Evolutionary conservation across 2,113 vertebrate genomes (phyloP).

Genomic region (Sinocyclocheilus maitianheensis): DNA sequence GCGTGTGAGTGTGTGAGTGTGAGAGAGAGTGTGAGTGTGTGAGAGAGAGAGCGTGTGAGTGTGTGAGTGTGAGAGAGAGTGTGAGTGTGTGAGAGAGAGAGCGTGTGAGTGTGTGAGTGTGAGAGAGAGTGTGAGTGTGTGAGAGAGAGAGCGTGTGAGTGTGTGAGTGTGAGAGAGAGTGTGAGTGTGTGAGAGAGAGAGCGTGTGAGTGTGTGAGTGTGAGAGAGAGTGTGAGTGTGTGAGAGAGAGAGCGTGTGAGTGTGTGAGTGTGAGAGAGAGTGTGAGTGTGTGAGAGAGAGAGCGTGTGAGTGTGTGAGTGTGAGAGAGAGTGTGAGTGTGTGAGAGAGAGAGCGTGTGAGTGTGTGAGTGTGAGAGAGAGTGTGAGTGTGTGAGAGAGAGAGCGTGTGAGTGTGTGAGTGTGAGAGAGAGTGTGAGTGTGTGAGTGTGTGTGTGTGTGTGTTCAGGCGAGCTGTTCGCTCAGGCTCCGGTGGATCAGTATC

Average conservation of each 20-base stretch:
- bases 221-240: no score
- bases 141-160: no score
- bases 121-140: slow-evolving; percentile 30
- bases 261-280: no score
- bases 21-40: slow-evolving; percentile 30
- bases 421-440: background rate
- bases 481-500: slow-evolving; percentile 91
- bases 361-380: background rate
- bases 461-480: slow-evolving; percentile 95
- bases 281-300: no score
- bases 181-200: no score
- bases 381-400: background rate
- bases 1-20: background rate
- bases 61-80: background rate
- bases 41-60: no score
- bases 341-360: background rate
- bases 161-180: no score
- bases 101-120: background rate
- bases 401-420: no score
- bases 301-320: no score
- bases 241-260: no score
- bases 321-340: background rate
- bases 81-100: slow-evolving; percentile 37
- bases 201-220: no score
- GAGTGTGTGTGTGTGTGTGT: slow-evolving; percentile 39